Evolutionary conservation across 2,113 vertebrate genomes (phyloP).

Genomic region (Chitala chitala): DNA sequence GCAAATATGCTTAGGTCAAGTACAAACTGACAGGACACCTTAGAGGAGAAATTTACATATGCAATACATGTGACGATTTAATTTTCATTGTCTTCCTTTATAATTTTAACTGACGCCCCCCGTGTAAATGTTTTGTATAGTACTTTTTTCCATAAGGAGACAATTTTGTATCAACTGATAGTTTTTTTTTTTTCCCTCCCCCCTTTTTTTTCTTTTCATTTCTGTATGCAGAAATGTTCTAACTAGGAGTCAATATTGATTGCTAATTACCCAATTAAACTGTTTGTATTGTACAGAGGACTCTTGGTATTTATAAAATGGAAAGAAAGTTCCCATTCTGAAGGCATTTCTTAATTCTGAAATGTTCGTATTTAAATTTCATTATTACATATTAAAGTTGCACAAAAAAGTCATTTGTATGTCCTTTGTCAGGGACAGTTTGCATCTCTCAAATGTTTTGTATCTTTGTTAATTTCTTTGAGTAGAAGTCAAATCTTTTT

Average conservation of each 20-base stretch:
- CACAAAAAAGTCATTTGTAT: neutral
- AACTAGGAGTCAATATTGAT: conserved; percentile 96
- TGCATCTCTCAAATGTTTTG: neutral
- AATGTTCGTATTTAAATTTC: conserved; percentile 22
- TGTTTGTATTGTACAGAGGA: conserved; percentile 87
- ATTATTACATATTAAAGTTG: conserved; percentile 17
- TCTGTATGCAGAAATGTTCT: conserved; percentile 96
- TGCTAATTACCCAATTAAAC: conserved; percentile 98
- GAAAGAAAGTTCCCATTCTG: neutral
- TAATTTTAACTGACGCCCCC: conserved; percentile 85
- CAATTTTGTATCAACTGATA: conserved; percentile 98
- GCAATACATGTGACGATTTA: conserved; percentile 98
- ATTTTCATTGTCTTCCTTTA: conserved; percentile 99
- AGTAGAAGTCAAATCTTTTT: neutral
- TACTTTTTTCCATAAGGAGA: conserved; percentile 92
- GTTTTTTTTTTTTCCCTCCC: conserved; percentile 90
- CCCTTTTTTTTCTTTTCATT: conserved; percentile 62
- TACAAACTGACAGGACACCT: conserved; percentile 93
- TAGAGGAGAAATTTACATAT: conserved; percentile 83
- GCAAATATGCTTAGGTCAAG: conserved; percentile 99
- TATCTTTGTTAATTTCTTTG: neutral
- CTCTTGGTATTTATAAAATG: conserved; percentile 60
- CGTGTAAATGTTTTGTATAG: conserved; percentile 97
- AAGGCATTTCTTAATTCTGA: conserved; percentile 7
- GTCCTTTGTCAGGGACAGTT: neutral